A percentile compares a stretch with the other conserved stretches of the same genome.
These are phyloP conservation scores for Bedellia somnulentella DNA, from an alignment of 2,888 invertebrate species.

Conservation along the genomic window DNA sequence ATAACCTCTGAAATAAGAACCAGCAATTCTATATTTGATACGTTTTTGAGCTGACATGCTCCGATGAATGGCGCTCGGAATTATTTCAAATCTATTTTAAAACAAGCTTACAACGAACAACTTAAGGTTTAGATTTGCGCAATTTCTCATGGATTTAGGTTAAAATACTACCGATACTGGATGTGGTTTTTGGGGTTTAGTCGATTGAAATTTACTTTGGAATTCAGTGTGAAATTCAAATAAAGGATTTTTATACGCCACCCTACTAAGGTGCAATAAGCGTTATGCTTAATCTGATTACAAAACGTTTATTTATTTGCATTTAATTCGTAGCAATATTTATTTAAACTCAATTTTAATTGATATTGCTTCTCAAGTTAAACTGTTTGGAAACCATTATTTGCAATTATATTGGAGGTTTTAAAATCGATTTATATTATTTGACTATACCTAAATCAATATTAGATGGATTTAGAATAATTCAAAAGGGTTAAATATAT, in stretches of 20 bases:
- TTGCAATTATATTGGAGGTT: too few species aligned
- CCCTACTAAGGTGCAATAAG: constrained; percentile 18
- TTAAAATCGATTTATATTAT: too few species aligned
- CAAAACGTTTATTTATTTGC: constrained; percentile 43
- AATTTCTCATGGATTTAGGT: too few species aligned
- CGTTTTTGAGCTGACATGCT: constrained; percentile 32
- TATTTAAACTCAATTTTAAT: constrained; percentile 22
- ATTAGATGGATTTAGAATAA: too few species aligned
- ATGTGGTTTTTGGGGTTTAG: not conserved
- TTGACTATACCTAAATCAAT: too few species aligned
- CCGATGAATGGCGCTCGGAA: constrained; percentile 34
- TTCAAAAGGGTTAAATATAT: too few species aligned
- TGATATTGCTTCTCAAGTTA: constrained; percentile 16
- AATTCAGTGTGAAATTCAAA: constrained; percentile 55
- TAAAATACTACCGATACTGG: too few species aligned
- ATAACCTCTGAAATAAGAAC: constrained; percentile 26
- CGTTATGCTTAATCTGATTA: constrained; percentile 27
- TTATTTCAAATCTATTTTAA: constrained; percentile 13
- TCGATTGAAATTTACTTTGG: constrained; percentile 42
- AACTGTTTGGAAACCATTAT: too few species aligned
- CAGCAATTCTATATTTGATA: constrained; percentile 30
- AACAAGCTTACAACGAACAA: too few species aligned
- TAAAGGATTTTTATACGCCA: constrained; percentile 29
- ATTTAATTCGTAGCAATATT: constrained; percentile 29
- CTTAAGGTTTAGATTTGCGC: too few species aligned